Evolutionary conservation across 1,140 invertebrate genomes (phyloP), one percentile per base, ranked within the genome.

Genomic region (Microvelia longipes): DNA sequence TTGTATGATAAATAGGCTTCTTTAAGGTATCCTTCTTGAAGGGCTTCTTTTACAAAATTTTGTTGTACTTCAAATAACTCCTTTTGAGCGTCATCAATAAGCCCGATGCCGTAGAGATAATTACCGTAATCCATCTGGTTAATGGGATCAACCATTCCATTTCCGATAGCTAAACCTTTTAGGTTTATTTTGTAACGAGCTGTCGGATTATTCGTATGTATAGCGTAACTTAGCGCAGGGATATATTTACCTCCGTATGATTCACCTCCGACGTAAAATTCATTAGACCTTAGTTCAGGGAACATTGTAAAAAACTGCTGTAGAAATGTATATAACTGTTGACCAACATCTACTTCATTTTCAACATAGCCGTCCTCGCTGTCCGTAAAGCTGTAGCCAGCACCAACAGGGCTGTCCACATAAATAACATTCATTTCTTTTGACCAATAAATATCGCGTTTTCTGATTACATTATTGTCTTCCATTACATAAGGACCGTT

Each of bases 181-280:
- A 60, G 19, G 19, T 60, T 60, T 11, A 60, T 60, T 60, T 60
- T 60, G 19, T 60, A 11, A 11, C 19, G 11, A 11, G 35, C 35
- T 11, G 19, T 60, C 19, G 11, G 11, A 60, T 60, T 60, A 11
- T 60, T 19, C 35, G 11, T 11, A 60, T 60, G 19, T 11, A 60
- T 60, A 11, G 11, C 19, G 19, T 60, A 19, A 60, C 11, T 19
- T 11, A 60, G 35, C 11, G 11, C 11, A 60, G 35, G 11, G 11
- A 19, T 11, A 60, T 60, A 19, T 76, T 89, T 89, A 1, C 91
- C 92, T 14, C 84, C 92, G 79, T 94, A 94, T 15, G 91, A 93
- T 80, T 94, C 91, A 0, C 92, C 92, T 0, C 88, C 88, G 0
- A 93, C 84, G 80, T 85, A 92, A 74, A 92, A 91, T 30, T 86